Evolutionary conservation across 1,140 invertebrate species (phyloP).

Genomic region (Anastrepha obliqua): DNA sequence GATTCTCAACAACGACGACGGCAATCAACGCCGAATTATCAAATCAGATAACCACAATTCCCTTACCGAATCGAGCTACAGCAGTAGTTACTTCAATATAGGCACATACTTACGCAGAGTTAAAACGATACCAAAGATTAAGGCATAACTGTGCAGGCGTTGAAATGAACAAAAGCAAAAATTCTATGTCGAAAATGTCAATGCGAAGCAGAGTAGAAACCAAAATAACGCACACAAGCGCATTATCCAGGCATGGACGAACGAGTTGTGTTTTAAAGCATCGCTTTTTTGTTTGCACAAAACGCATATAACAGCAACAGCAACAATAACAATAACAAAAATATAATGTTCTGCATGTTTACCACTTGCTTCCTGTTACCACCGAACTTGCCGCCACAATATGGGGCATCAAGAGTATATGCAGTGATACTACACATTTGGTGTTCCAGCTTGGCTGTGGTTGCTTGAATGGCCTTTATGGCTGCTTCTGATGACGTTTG

Average conservation of each 20-base stretch:
- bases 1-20: too few species aligned
- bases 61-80: neutral
- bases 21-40: neutral
- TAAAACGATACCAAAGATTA: neutral
- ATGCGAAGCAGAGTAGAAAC: neutral
- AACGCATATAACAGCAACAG: neutral
- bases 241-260: neutral
- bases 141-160: neutral
- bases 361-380: slow-evolving; percentile 9
- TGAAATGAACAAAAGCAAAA: neutral
- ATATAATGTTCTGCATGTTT: neutral
- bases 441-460: neutral
- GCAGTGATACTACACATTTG: neutral
- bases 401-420: neutral
- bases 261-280: too few species aligned
- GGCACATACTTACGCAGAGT: neutral
- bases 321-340: neutral
- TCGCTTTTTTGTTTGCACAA: neutral
- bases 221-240: neutral
- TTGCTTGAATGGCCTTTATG: neutral
- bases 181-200: neutral
- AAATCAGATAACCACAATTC: neutral
- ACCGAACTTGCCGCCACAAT: neutral
- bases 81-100: neutral
- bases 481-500: slow-evolving; percentile 19